Percentiles rank a stretch among this genome's conserved stretches.
Conservation (phyloP, 2,888 invertebrate genomes). For the Iphiclides podalirius region DNA sequence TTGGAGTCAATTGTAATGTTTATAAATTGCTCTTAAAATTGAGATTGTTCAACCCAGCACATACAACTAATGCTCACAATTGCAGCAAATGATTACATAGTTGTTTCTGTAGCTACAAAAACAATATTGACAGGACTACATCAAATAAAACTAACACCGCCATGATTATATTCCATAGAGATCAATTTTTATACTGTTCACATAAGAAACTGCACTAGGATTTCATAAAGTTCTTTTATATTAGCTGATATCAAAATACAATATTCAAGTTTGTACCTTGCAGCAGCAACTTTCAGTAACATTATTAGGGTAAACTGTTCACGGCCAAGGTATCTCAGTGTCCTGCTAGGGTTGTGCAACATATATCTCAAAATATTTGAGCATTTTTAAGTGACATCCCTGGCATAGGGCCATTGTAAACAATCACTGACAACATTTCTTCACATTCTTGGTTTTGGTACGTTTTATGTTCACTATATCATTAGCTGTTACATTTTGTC, state of each 20-base stretch:
- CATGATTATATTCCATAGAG: conserved; percentile 32
- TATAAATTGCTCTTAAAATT: conserved; percentile 51
- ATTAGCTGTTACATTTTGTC: conserved; percentile 83
- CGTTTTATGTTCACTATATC: conserved; percentile 87
- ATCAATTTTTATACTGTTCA: conserved; percentile 32
- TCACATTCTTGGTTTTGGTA: conserved; percentile 76
- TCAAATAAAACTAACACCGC: conserved; percentile 26
- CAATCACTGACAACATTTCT: conserved; percentile 80
- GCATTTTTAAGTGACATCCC: conserved; percentile 69
- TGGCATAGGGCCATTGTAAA: conserved; percentile 47
- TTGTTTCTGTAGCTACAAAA: conserved; percentile 13
- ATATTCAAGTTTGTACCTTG: conserved; percentile 27
- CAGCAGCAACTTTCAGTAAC: conserved; percentile 24
- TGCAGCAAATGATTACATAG: conserved; percentile 18
- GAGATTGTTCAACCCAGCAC: conserved; percentile 61
- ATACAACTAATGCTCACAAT: conserved; percentile 20
- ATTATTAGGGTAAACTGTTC: conserved; percentile 35
- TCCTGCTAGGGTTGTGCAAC: conserved; percentile 67
- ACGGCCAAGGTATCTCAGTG: conserved; percentile 37
- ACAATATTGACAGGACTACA: conserved; percentile 19
- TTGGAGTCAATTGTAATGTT: conserved; percentile 67
- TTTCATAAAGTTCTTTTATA: conserved; percentile 24
- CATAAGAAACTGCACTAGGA: conserved; percentile 34
- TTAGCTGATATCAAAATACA: conserved; percentile 30
- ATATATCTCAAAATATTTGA: conserved; percentile 64